These are phyloP conservation scores for Chaetorhynchus papuensis DNA, from an alignment of 2,113 vertebrate genomes.

Conservation along the genomic window DNA sequence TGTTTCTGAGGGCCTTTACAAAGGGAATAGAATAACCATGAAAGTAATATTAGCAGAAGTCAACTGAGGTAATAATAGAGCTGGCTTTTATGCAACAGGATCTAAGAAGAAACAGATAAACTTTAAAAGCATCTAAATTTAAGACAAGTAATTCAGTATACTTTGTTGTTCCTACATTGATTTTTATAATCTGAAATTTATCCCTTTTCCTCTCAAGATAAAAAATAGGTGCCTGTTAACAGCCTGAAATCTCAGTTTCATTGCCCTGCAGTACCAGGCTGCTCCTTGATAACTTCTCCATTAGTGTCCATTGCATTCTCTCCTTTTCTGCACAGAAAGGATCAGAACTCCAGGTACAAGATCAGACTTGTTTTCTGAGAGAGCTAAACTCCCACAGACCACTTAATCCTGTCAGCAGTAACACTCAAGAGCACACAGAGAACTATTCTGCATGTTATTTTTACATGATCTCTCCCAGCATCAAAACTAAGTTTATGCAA, in stretches of 20 bases:
- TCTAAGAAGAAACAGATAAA: neutral
- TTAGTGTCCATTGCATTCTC: neutral
- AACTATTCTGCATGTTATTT: neutral
- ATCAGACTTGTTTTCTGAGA: neutral
- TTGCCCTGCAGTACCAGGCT: neutral
- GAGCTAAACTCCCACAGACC: neutral
- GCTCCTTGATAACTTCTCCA: neutral
- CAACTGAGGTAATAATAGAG: neutral
- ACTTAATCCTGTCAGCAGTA: neutral
- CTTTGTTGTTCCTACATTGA: neutral
- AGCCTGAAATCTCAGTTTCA: neutral
- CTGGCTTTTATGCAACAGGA: neutral
- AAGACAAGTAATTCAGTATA: neutral
- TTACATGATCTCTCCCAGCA: neutral
- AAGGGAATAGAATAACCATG: neutral
- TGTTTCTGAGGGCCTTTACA: neutral
- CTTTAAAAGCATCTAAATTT: neutral
- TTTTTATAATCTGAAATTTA: neutral
- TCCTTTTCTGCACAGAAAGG: neutral
- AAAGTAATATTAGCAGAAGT: neutral
- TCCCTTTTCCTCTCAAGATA: neutral
- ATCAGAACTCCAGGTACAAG: neutral
- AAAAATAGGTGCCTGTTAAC: accelerated
- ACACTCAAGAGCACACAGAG: neutral
- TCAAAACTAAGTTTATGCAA: neutral